phyloP scores from a whole-genome alignment of 2,113 vertebrate species.

The Alethe castanea region DNA sequence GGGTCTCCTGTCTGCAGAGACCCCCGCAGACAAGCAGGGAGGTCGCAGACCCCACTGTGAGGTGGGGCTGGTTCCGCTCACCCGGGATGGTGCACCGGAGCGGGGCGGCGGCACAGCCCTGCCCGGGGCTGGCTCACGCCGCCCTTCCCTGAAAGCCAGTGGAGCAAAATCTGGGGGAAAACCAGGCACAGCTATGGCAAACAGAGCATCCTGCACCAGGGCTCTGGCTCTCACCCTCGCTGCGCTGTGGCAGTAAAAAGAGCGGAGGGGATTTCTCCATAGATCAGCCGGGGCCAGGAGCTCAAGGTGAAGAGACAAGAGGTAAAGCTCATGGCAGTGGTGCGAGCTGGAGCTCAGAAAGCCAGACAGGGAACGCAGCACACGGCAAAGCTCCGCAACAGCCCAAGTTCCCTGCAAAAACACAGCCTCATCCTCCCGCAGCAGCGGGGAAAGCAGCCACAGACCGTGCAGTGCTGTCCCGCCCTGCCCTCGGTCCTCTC shows the following conservation, averaged over 20 bases:
- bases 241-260: background rate
- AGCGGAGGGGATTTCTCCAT: rapidly evolving
- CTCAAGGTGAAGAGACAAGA: rapidly evolving
- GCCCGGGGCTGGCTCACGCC: background rate
- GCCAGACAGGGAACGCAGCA: background rate
- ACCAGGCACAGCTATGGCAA: background rate
- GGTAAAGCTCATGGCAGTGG: rapidly evolving
- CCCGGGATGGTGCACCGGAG: too few relatives aligned
- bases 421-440: background rate
- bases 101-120: background rate
- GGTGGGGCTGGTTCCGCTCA: background rate
- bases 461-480: rapidly evolving
- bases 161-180: too few relatives aligned
- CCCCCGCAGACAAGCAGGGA: background rate
- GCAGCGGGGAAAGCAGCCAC: background rate
- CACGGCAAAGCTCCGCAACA: background rate
- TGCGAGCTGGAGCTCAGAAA: background rate
- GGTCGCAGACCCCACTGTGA: background rate
- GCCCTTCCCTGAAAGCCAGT: background rate
- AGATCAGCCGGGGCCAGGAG: background rate
- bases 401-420: background rate
- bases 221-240: background rate
- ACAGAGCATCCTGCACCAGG: background rate
- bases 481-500: too few relatives aligned
- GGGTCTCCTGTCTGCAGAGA: background rate